Conservation (phyloP, 2,888 invertebrate species). For the Caenorhabditis sp. region DNA sequence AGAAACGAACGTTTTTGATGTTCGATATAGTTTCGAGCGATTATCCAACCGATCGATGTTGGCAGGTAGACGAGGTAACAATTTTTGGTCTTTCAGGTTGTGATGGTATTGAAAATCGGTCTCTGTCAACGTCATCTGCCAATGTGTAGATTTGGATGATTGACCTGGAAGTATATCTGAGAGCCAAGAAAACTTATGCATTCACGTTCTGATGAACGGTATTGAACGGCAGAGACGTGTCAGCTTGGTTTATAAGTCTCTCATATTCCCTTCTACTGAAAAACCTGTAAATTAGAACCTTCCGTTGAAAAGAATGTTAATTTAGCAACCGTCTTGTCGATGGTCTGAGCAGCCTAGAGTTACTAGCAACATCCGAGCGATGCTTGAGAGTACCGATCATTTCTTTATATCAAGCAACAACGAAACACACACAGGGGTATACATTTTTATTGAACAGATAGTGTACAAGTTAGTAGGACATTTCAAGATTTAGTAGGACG, state of each 20-base stretch:
- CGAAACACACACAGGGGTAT: not conserved
- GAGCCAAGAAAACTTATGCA: too few species aligned
- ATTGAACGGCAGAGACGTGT: too few species aligned
- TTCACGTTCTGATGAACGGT: not conserved
- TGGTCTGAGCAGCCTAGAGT: too few species aligned
- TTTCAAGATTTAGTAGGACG: slow-evolving; percentile 21
- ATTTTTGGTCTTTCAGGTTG: slow-evolving; percentile 2
- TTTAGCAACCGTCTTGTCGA: too few species aligned
- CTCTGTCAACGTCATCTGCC: not conserved
- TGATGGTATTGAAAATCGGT: not conserved
- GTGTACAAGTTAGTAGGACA: slow-evolving; percentile 20
- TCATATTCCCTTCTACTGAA: too few species aligned
- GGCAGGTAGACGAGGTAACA: slow-evolving; percentile 4
- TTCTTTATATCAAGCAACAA: too few species aligned
- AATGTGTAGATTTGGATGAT: not conserved
- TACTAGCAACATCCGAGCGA: too few species aligned
- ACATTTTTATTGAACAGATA: slow-evolving; percentile 4
- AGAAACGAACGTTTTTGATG: slow-evolving; percentile 2
- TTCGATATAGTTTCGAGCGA: slow-evolving; percentile 9
- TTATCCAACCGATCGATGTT: slow-evolving; percentile 13
- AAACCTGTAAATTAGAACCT: too few species aligned
- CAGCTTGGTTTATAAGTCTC: too few species aligned
- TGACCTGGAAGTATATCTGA: not conserved
- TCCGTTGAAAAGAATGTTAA: too few species aligned
- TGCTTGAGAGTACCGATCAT: not conserved